Conservation (phyloP, 1,140 invertebrate species). For the Dreissena rostriformis region DNA sequence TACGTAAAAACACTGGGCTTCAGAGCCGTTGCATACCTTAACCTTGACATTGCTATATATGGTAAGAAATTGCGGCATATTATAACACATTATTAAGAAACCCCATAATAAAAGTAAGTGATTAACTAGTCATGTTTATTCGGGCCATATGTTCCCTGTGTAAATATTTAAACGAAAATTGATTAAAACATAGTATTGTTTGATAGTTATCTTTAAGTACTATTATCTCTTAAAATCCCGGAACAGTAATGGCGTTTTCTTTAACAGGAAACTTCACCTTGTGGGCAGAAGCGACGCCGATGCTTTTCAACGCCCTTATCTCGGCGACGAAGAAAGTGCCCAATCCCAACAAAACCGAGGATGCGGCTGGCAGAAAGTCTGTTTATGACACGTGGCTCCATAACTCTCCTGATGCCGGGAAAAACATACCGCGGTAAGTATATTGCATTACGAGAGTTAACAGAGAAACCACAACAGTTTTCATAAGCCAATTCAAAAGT, state of each 20-base stretch:
- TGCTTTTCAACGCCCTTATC: conserved; percentile 58
- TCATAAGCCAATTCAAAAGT: conserved; percentile 1
- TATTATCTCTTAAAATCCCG: too few species aligned
- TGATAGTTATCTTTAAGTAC: too few species aligned
- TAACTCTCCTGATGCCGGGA: conserved; percentile 32
- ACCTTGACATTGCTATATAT: conserved; percentile 76
- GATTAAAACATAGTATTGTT: too few species aligned
- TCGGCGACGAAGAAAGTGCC: conserved; percentile 65
- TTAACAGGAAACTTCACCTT: conserved; percentile 64
- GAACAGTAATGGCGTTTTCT: too few species aligned
- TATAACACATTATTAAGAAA: too few species aligned
- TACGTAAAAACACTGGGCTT: conserved; percentile 69
- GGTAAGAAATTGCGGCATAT: conserved; percentile 42
- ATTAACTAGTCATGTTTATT: too few species aligned
- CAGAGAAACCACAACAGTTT: background rate
- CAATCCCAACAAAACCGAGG: conserved; percentile 75
- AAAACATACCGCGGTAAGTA: conserved; percentile 41
- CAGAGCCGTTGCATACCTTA: conserved; percentile 75
- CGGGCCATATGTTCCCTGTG: too few species aligned
- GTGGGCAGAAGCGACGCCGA: conserved; percentile 54
- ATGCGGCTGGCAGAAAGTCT: conserved; percentile 64
- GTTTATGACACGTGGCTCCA: conserved; percentile 78
- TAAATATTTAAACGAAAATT: too few species aligned
- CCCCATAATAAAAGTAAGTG: too few species aligned
- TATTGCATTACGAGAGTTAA: background rate